Percentiles rank a stretch among this genome's conserved stretches.
Conservation (phyloP, 2,113 vertebrate species). For the Potamarius usumacintae region DNA sequence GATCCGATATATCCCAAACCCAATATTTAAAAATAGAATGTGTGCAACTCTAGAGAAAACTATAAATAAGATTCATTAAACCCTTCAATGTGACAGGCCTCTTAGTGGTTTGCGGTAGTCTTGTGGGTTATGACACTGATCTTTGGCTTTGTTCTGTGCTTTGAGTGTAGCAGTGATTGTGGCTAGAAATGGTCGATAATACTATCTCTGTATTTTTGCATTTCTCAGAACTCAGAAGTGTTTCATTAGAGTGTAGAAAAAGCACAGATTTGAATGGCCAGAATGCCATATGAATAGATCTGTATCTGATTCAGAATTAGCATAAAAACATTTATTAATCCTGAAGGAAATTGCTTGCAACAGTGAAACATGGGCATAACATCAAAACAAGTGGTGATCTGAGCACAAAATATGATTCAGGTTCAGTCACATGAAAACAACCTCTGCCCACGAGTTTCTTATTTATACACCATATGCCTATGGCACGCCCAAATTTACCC, state of each 20-base stretch:
- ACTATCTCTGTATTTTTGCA: neutral
- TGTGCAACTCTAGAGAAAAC: neutral
- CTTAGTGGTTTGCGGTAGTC: slow-evolving; percentile 11
- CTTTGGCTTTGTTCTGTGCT: neutral
- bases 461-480: neutral
- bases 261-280: neutral
- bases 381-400: neutral
- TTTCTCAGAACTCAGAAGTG: neutral
- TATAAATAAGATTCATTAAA: neutral
- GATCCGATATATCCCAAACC: neutral
- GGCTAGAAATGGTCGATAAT: slow-evolving; percentile 22
- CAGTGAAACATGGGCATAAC: neutral
- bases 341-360: no score
- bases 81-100: neutral
- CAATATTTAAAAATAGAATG: neutral
- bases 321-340: no score
- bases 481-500: neutral
- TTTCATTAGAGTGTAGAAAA: neutral
- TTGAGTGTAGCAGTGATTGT: neutral
- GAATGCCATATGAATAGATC: neutral
- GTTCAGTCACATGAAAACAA: neutral
- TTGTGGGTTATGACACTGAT: neutral
- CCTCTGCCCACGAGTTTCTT: neutral
- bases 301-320: neutral
- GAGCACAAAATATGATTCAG: neutral